Conservation (phyloP, 23 tunicate genomes). For the Aplidium turbinatum region DNA sequence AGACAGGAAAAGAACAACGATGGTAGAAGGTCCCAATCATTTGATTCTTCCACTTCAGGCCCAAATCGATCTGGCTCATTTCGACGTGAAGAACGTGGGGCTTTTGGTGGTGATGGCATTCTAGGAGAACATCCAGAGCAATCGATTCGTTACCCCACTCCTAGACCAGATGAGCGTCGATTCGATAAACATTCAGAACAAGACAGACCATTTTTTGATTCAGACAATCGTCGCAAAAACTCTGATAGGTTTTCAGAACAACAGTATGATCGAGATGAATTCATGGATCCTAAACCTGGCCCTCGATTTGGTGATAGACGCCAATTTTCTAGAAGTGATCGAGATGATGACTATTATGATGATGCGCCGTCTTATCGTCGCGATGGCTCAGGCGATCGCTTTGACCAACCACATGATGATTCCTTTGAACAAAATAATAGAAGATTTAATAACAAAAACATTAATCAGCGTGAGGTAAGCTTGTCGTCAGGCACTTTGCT, state of each 20-base stretch:
- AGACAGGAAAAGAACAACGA: not conserved
- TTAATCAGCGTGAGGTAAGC: slow-evolving; percentile 35
- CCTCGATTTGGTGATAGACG: slow-evolving; percentile 10
- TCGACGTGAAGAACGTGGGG: slow-evolving; percentile 14
- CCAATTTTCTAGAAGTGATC: not conserved
- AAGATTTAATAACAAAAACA: slow-evolving; percentile 17
- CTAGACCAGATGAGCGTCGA: not conserved
- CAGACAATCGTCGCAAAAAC: not conserved
- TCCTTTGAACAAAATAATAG: slow-evolving; percentile 32
- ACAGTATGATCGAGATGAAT: not conserved
- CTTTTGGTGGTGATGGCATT: slow-evolving; percentile 3
- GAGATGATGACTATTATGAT: slow-evolving; percentile 19
- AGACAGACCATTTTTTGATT: not conserved
- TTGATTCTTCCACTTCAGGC: not conserved
- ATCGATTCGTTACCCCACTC: too few species aligned
- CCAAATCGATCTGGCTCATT: not conserved
- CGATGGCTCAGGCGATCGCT: slow-evolving; percentile 1
- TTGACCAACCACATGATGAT: slow-evolving; percentile 15
- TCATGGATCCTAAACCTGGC: slow-evolving; percentile 6
- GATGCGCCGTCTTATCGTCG: slow-evolving; percentile 19
- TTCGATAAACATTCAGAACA: not conserved
- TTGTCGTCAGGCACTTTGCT: too few species aligned
- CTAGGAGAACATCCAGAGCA: not conserved
- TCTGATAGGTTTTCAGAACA: not conserved
- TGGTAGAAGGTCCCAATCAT: not conserved